A percentile compares a stretch with the other conserved stretches of the same genome.
Conservation (phyloP, 2,888 invertebrate genomes). For the Xestia sexstrigata region DNA sequence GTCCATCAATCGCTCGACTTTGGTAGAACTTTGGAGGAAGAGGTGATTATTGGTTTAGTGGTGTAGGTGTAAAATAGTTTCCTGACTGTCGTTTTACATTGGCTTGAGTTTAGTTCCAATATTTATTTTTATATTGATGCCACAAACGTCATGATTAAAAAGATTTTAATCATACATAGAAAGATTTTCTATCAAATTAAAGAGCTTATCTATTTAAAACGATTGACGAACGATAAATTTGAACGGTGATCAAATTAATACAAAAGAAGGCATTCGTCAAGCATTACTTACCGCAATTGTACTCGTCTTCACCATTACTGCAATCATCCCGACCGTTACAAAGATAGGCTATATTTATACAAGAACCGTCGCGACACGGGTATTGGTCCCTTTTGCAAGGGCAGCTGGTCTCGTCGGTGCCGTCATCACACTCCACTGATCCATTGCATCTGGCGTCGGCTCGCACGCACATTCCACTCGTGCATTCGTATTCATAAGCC, state of each 20-base stretch:
- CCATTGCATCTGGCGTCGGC: constrained; percentile 89
- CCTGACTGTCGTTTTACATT: not conserved
- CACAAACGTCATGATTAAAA: not conserved
- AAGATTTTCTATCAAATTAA: not conserved
- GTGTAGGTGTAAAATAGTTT: not conserved
- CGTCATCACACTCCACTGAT: constrained; percentile 88
- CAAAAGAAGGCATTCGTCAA: constrained; percentile 42
- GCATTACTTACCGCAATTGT: constrained; percentile 85
- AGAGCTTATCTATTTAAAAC: not conserved
- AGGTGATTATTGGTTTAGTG: not conserved
- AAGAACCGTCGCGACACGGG: constrained; percentile 92
- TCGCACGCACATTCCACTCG: constrained; percentile 91
- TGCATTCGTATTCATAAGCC: constrained; percentile 92
- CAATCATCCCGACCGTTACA: constrained; percentile 92
- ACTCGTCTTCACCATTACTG: constrained; percentile 91
- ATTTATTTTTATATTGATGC: not conserved
- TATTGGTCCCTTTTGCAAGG: constrained; percentile 88
- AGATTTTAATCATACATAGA: not conserved
- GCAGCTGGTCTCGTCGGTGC: constrained; percentile 85
- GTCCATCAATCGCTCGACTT: constrained; percentile 33
- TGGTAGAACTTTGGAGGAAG: not conserved
- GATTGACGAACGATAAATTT: constrained; percentile 35
- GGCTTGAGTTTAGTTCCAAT: not conserved
- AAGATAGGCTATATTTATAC: constrained; percentile 91
- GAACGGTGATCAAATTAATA: constrained; percentile 60